These are phyloP conservation scores for Vireo altiloquus DNA, from an alignment of 2,113 vertebrate genomes.

Conservation along the genomic window DNA sequence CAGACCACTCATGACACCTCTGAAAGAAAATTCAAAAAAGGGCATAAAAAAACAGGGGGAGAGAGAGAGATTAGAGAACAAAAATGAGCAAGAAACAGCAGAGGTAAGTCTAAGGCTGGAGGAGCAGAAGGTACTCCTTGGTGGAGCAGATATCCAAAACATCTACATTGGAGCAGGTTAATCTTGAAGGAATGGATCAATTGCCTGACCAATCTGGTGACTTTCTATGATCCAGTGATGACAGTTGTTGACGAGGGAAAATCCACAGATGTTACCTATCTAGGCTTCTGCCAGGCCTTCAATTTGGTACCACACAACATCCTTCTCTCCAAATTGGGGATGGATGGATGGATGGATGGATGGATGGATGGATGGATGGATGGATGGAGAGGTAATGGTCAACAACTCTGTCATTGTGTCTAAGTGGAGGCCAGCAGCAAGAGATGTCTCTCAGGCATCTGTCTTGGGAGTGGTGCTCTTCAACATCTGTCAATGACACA, in stretches of 20 bases:
- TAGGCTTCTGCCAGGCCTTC: neutral
- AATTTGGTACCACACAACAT: rapidly evolving
- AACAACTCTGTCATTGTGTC: neutral
- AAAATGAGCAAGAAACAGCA: neutral
- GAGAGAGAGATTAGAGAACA: neutral
- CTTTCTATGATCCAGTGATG: neutral
- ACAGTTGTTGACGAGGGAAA: neutral
- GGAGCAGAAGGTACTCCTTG: neutral
- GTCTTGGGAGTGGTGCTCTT: neutral
- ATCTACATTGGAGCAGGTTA: neutral
- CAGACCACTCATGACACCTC: rapidly evolving
- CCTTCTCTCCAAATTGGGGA: neutral
- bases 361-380: neutral
- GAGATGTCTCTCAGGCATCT: neutral
- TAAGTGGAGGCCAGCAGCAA: no score
- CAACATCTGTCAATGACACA: rapidly evolving
- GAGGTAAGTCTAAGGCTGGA: neutral
- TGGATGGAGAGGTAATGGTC: neutral
- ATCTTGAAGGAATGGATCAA: neutral
- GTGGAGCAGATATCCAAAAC: neutral
- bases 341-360: neutral
- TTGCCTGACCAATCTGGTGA: neutral
- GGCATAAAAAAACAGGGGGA: neutral
- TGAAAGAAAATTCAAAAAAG: neutral
- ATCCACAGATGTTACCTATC: neutral